phyloP scores from a whole-genome alignment of 2,797 vertebrate species.

The Cirrhinus molitorella region DNA sequence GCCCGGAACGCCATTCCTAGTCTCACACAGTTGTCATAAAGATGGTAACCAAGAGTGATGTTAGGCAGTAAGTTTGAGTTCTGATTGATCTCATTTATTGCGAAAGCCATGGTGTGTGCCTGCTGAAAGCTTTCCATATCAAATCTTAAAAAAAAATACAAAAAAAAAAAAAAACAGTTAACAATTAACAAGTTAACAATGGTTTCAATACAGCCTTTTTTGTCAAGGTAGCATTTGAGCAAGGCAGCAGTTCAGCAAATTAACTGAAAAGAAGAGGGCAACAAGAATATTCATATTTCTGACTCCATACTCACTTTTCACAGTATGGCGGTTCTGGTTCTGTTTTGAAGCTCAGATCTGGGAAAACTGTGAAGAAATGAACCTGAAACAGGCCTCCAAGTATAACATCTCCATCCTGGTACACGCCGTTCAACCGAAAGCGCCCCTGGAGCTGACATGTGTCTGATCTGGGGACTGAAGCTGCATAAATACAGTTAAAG shows the following conservation, averaged over 20 bases:
- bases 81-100: constrained; percentile 77
- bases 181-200: background rate
- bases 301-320: constrained; percentile 26
- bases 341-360: constrained; percentile 70
- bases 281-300: background rate
- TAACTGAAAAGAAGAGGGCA: background rate
- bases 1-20: constrained; percentile 74
- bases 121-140: constrained; percentile 67
- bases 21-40: constrained; percentile 78
- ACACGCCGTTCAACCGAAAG: constrained; percentile 64
- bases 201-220: background rate
- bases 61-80: constrained; percentile 72
- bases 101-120: constrained; percentile 74
- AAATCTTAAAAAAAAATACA: constrained; percentile 63
- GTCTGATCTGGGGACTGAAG: constrained; percentile 5
- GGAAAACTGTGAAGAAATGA: constrained; percentile 69
- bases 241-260: background rate
- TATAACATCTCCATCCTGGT: constrained; percentile 71
- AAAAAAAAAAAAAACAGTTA: background rate
- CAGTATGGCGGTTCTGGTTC: constrained; percentile 68
- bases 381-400: constrained; percentile 74
- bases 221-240: background rate
- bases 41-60: constrained; percentile 75
- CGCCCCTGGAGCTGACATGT: constrained; percentile 50
- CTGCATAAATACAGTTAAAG: constrained; percentile 25